Evolutionary conservation across 2,113 vertebrate genomes (phyloP), one percentile per base, ranked within the genome.

Genomic region (Gopherus evgoodei): DNA sequence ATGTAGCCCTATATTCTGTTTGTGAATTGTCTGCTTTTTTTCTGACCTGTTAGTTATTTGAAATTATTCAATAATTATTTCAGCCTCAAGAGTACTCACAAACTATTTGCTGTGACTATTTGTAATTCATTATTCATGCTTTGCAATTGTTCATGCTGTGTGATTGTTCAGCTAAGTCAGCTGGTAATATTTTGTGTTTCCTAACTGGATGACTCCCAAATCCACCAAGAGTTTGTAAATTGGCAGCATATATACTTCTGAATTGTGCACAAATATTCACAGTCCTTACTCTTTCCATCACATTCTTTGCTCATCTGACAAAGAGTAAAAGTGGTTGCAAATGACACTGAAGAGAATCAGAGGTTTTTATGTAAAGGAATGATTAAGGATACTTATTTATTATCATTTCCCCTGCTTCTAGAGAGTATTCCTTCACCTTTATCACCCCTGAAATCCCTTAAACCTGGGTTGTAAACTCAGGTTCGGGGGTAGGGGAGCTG

Each of bases 91-190:
- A 50, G 82, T 75, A 42, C 42, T 79, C 8, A 65, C 16, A 88
- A 42, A 76, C 76, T 78, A 17, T 84, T 79, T 91, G 84, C 53
- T 86, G 31, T 80, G 54, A n/a, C 78, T 59, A 7, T 76, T 93
- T n/a, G 87, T 75, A n/a, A 91, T 94, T 87, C 86, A n/a, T 91
- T 91, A 81, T 75, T 90, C 42, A n/a, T 44, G 16, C 76, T 86
- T 9, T 72, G 65, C 21, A 19, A 72, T 72, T 72, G 31, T 14
- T 59, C 57, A 59, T 59, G 57, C 57, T 59, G 12, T 59, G 86
- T 38, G 59, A 79, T 90, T 93, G 69, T 83, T 94, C 83, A 89
- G 54, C n/a, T 86, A 92, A 86, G 52, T 69, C 54, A 83, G 49
- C 25, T 27, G 50, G 69, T 81, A 95, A 90, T 83, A 53, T 62